phyloP scores from a whole-genome alignment of 2,797 vertebrate species.

The Furcifer pardalis region DNA sequence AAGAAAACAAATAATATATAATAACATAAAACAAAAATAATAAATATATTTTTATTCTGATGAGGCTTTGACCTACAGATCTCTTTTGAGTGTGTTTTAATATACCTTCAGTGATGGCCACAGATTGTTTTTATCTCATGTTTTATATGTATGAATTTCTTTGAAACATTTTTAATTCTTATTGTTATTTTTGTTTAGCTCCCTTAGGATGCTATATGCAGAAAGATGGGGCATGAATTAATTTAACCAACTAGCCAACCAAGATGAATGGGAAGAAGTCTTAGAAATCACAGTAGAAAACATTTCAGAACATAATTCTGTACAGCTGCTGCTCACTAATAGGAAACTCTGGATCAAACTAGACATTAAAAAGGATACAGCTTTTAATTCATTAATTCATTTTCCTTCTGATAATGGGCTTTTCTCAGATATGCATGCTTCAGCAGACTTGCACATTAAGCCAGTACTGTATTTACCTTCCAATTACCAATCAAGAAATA shows the following conservation, averaged over 20 bases:
- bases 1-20: too few species aligned
- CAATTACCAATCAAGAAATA: too few species aligned
- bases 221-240: neutral
- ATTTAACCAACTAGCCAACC: neutral
- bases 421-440: too few species aligned
- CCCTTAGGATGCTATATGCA: neutral
- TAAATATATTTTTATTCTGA: constrained; percentile 2
- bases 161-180: neutral
- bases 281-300: neutral
- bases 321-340: neutral
- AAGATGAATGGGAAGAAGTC: neutral
- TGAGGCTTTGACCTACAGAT: neutral
- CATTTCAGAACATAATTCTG: neutral
- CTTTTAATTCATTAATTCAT: too few species aligned
- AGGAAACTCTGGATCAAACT: neutral
- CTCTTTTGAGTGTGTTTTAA: neutral
- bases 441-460: too few species aligned
- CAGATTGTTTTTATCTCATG: neutral
- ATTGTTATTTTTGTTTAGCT: neutral
- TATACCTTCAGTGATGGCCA: neutral
- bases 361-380: too few species aligned
- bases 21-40: too few species aligned
- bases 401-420: too few species aligned
- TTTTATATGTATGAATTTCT: neutral
- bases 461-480: too few species aligned